Base-by-base conservation (phyloP, 1,140 invertebrate genomes). In the Zaprionus tsacasi region DNA sequence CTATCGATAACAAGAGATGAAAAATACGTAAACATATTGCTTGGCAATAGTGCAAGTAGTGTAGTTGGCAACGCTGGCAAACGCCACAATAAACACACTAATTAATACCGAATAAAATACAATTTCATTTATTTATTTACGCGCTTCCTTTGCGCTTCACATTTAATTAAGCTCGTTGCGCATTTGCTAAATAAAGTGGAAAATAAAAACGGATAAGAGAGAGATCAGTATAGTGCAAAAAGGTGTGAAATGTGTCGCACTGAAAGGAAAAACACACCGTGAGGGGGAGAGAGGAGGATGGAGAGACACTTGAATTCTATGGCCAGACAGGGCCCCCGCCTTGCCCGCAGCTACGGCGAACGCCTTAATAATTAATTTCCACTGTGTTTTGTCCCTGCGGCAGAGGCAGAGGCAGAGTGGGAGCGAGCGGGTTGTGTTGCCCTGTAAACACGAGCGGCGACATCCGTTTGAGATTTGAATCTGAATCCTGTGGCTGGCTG, bases 401-500 rank as follows among this genome's bases (percentile, higher is more conserved):
- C 2, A 45, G 59, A 40, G 2, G 27, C n/a, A 21, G 12, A 6
- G 5, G 17, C 1, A 15, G n/a, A 2, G 17, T 15, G 38, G 5
- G 30, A 43, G 35, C 50, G 17, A 27, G 17, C 13, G 58, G 25
- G 35, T 54, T 76, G 25, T 30, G 57, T 15, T 40, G 60, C 52
- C 55, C 78, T 83, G 76, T 85, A 74, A 78, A 79, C 76, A 87
- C 59, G 63, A 83, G 54, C 75, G 71, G 69, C 71, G 75, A 88
- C 85, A 88, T 89, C 85, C 85, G 85, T 79, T 89, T 81, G 66
- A 89, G 85, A 89, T 88, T 89, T 85, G 70, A 67, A 89, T 88
- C 85, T 85, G 70, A 67, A 89, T 88, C 85, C 71, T 78, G 82
- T 70, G 79, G 76, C 74, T 78, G 79, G 75, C 72, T 88, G 85